A percentile compares a stretch with the other conserved stretches of the same genome.
Conservation (phyloP, 2,888 invertebrate species). For the Nemurella pictetii region DNA sequence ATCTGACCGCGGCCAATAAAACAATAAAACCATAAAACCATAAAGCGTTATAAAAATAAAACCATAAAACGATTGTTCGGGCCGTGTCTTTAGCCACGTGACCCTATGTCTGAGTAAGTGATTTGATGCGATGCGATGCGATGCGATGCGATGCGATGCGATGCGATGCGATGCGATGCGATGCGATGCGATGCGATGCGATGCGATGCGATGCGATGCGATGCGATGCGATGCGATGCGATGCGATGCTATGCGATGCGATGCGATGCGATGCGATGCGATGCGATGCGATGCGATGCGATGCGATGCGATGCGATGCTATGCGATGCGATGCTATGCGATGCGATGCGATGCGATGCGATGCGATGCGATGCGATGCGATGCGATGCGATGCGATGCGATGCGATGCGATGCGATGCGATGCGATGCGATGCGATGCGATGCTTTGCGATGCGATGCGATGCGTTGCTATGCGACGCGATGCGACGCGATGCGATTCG, state of each 20-base stretch:
- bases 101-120: no score
- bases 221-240: no score
- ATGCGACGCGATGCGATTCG: not conserved
- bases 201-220: not conserved
- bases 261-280: not conserved
- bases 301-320: no score
- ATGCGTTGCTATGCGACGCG: not conserved
- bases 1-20: no score
- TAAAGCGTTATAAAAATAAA: no score
- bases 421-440: conserved; percentile 6
- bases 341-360: not conserved
- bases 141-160: not conserved
- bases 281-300: not conserved
- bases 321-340: no score
- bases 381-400: conserved; percentile 11
- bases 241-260: no score
- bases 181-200: not conserved
- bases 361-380: not conserved
- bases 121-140: no score
- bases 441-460: not conserved
- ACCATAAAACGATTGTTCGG: no score
- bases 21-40: no score
- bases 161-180: not conserved
- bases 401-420: not conserved
- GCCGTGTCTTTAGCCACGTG: no score